Percentiles rank a stretch among this genome's conserved stretches.
Conservation (phyloP, 2,888 invertebrate species). For the Volucella inanis region DNA sequence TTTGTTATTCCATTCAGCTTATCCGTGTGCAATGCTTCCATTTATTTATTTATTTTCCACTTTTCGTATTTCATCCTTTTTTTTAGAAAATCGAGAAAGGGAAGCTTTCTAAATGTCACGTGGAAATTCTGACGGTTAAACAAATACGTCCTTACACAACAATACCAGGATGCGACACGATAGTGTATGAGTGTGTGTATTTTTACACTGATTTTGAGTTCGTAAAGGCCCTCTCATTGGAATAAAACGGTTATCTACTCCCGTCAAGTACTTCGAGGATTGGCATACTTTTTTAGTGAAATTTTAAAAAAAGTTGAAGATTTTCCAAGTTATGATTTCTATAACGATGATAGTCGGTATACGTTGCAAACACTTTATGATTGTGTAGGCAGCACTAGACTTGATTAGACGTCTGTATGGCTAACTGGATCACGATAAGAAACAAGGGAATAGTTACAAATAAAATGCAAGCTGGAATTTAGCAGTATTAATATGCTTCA, state of each 20-base stretch:
- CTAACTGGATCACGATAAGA: constrained; percentile 73
- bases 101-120: constrained; percentile 68
- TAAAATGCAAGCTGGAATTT: constrained; percentile 67
- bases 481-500: constrained; percentile 36
- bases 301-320: constrained; percentile 38
- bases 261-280: constrained; percentile 69
- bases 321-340: constrained; percentile 67
- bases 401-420: constrained; percentile 72
- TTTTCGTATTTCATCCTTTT: background rate
- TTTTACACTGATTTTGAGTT: constrained; percentile 56
- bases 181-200: constrained; percentile 22
- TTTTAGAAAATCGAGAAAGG: background rate
- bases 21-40: constrained; percentile 10
- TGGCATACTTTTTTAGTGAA: constrained; percentile 72
- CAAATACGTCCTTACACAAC: constrained; percentile 58
- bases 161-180: constrained; percentile 8
- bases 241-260: constrained; percentile 74
- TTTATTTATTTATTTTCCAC: background rate
- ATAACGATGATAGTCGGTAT: constrained; percentile 64
- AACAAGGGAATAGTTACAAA: constrained; percentile 65
- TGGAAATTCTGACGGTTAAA: constrained; percentile 68
- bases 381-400: constrained; percentile 69
- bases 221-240: constrained; percentile 71
- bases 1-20: constrained; percentile 69
- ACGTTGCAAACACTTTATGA: constrained; percentile 65